Evolutionary conservation across 2,888 invertebrate genomes (phyloP).

Genomic region (Elysia crispata): DNA sequence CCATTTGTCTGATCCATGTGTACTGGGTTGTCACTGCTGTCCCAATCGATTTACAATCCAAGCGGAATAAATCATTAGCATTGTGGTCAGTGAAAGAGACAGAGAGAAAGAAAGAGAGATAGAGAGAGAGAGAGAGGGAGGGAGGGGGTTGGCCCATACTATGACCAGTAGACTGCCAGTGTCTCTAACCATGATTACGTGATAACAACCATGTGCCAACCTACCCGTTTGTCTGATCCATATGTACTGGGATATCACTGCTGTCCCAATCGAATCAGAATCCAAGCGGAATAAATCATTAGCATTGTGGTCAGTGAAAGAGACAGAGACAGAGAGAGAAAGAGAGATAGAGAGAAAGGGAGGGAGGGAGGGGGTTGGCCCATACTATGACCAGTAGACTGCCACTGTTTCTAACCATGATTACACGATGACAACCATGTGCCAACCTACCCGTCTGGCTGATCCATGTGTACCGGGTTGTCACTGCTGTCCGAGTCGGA

Average conservation of each 20-base stretch:
- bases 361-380: too few relatives aligned
- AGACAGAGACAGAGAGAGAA: too few relatives aligned
- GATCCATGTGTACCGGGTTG: conserved; percentile 38
- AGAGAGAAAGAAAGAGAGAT: too few relatives aligned
- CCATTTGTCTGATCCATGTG: conserved; percentile 35
- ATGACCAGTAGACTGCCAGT: background rate
- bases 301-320: background rate
- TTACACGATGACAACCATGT: conserved; percentile 10
- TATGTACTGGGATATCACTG: conserved; percentile 39
- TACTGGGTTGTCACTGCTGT: conserved; percentile 42
- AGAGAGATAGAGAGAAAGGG: conserved; percentile 30
- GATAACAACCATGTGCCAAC: conserved; percentile 1
- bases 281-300: background rate
- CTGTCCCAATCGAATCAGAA: conserved; percentile 36
- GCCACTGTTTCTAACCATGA: background rate
- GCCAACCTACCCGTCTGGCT: conserved; percentile 34
- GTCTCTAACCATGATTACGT: background rate
- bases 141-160: too few relatives aligned
- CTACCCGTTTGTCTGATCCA: conserved; percentile 39
- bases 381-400: background rate
- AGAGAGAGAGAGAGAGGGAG: conserved; percentile 14
- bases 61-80: background rate
- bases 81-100: too few relatives aligned
- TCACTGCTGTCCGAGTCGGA: conserved; percentile 43
- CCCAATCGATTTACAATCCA: conserved; percentile 34